Evolutionary conservation across 1,140 invertebrate species (phyloP).

Genomic region (Drosophila nebulosa): DNA sequence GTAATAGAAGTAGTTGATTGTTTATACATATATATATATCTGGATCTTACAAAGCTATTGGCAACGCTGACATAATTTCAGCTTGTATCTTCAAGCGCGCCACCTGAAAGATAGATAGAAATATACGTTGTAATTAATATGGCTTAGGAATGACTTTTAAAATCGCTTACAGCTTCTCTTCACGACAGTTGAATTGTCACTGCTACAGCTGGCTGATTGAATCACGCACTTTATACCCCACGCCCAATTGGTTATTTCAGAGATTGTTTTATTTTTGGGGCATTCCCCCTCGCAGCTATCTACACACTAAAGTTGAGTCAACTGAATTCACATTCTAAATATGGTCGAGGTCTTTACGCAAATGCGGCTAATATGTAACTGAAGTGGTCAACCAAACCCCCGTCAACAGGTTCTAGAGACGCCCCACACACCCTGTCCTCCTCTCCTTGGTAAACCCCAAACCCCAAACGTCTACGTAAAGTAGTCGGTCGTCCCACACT

Average conservation of each 20-base stretch:
- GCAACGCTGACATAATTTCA: slow-evolving; percentile 22
- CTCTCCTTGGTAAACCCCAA: not conserved
- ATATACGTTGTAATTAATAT: not conserved
- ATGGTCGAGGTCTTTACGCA: slow-evolving; percentile 32
- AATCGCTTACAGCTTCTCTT: slow-evolving; percentile 26
- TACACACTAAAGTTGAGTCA: not conserved
- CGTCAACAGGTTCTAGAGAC: slow-evolving; percentile 41
- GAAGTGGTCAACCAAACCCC: slow-evolving; percentile 18
- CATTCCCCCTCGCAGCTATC: slow-evolving; percentile 18
- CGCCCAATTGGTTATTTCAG: slow-evolving; percentile 17
- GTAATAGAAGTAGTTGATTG: not conserved
- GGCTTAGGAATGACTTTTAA: not conserved
- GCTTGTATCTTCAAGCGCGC: slow-evolving; percentile 50
- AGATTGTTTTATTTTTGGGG: slow-evolving; percentile 52
- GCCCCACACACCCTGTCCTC: not conserved
- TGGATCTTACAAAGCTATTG: not conserved
- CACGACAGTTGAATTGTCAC: slow-evolving; percentile 28
- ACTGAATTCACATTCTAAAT: slow-evolving; percentile 30
- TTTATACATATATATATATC: slow-evolving; percentile 9
- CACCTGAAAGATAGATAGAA: slow-evolving; percentile 41
- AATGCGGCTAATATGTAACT: slow-evolving; percentile 44
- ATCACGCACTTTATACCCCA: slow-evolving; percentile 62
- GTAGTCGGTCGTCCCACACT: not conserved
- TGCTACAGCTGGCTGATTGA: slow-evolving; percentile 39
- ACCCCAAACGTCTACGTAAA: not conserved